A percentile compares a stretch with the other conserved stretches of the same genome.
Evolutionary conservation across 2,888 invertebrate genomes (phyloP).

Genomic region (Chalcis sispes): DNA sequence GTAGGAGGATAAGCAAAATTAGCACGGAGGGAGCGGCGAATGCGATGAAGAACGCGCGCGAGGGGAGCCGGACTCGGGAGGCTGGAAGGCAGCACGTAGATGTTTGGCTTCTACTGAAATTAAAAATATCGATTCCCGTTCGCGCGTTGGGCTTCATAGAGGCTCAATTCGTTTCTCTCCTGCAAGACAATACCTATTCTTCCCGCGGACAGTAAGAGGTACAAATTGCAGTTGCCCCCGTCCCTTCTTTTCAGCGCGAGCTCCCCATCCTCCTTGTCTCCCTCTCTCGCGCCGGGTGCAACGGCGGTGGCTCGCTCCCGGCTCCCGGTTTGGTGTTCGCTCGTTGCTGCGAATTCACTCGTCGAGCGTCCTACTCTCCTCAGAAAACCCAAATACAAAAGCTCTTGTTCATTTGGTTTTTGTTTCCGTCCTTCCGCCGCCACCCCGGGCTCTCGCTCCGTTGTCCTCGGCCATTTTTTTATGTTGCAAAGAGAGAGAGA

Average conservation of each 20-base stretch:
- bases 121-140: constrained; percentile 76
- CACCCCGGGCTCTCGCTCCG: constrained; percentile 5
- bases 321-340: constrained; percentile 47
- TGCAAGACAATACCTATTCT: constrained; percentile 76
- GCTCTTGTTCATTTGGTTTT: constrained; percentile 76
- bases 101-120: constrained; percentile 75
- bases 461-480: constrained; percentile 52
- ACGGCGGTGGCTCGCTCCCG: constrained; percentile 52
- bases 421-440: constrained; percentile 58
- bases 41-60: constrained; percentile 11
- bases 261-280: constrained; percentile 52
- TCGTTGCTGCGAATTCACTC: constrained; percentile 51
- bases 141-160: constrained; percentile 72
- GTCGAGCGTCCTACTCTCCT: constrained; percentile 56
- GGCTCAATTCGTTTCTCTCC: constrained; percentile 74
- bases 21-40: neutral
- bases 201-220: constrained; percentile 75
- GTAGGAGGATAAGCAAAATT: neutral
- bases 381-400: constrained; percentile 74
- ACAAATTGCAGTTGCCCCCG: constrained; percentile 74
- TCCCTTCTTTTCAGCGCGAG: constrained; percentile 29
- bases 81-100: constrained; percentile 56
- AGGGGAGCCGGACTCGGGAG: neutral
- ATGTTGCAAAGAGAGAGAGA: constrained; percentile 58
- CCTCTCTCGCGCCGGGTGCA: constrained; percentile 37